Base-by-base conservation (phyloP, 1,140 invertebrate genomes). In the Aphaenogaster rudis region DNA sequence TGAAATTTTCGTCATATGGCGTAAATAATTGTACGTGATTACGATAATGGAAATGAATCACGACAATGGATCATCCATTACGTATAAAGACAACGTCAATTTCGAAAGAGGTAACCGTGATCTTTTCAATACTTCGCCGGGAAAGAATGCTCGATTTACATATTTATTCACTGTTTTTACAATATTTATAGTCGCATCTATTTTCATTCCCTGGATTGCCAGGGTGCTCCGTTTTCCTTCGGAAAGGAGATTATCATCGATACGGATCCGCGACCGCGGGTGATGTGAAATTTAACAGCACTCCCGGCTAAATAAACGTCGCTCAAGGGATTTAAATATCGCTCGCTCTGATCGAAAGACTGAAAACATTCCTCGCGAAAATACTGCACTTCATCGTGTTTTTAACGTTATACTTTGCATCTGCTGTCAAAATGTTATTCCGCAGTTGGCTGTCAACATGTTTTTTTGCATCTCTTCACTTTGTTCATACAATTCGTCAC, bases 261-360 rank as follows among this genome's bases (percentile, higher is more conserved):
- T 36, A 64, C 9, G 42, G 17, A 54, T 80, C 11, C n/a, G 39
- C 52, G 52, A 39, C 11, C 28, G 28, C 33, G 61, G 13, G 33
- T 33, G 61, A 42, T 79, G 45, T 52, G 45, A 80, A 80, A 66
- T 78, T 63, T 78, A 63, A 66, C 33, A 15, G 17, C 42, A 45
- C 61, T 66, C 13, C 6, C 11, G 33, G 33, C 61, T 66, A 79
- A 66, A 66, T 79, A 66, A 79, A 79, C 48, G 61, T 52, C 61
- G 61, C 54, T 67, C 33, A 21, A n/a, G 45, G 17, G 33, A 80
- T 52, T 80, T 80, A 52, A 66, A 79, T 79, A 63, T 50, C 61
- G 33, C 42, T 80, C 45, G 9, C 48, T 52, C 45, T 13, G 61
- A 66, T 66, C 45, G 77, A 42, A 39, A 79, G 61, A 64, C 52